A percentile compares a stretch with the other conserved stretches of the same genome.
Conservation (phyloP, 2,888 invertebrate species). For the Trissolcus brochymenae region DNA sequence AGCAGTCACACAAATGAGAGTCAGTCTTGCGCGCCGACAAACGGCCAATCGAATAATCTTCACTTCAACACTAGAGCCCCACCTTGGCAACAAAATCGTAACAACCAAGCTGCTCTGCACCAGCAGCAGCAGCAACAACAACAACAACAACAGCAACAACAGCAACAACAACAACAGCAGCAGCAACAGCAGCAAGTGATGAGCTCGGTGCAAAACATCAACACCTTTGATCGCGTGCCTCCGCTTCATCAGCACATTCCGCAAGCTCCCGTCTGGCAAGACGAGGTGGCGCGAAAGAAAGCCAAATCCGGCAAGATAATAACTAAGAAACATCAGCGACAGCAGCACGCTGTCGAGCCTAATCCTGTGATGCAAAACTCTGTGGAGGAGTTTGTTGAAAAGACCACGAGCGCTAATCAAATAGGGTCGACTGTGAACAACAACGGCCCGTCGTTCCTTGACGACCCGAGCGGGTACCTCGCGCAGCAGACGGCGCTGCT, state of each 20-base stretch:
- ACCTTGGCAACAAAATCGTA: constrained; percentile 80
- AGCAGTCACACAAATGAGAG: constrained; percentile 67
- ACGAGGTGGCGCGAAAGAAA: constrained; percentile 80
- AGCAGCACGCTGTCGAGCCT: constrained; percentile 65
- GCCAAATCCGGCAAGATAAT: constrained; percentile 79
- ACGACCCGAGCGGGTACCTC: constrained; percentile 93
- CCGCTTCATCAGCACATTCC: constrained; percentile 84
- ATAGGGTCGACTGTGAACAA: constrained; percentile 64
- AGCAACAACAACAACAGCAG: constrained; percentile 59
- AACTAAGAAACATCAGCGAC: constrained; percentile 72
- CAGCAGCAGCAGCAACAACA: constrained; percentile 60
- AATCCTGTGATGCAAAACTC: constrained; percentile 63
- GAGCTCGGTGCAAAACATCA: constrained; percentile 69
- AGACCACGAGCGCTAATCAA: constrained; percentile 64
- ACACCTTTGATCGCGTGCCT: constrained; percentile 83
- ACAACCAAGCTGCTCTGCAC: constrained; percentile 61
- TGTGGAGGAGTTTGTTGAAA: constrained; percentile 70
- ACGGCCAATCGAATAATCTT: constrained; percentile 65
- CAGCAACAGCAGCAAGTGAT: constrained; percentile 58
- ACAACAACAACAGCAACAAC: constrained; percentile 60
- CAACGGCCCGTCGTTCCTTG: constrained; percentile 88
- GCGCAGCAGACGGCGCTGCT: constrained; percentile 92
- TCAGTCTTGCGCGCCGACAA: constrained; percentile 65
- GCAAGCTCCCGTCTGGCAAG: constrained; percentile 78
- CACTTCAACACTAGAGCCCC: constrained; percentile 77